These are phyloP conservation scores for Percopsis omiscomaycus DNA, from an alignment of 2,797 vertebrate species.

Conservation along the genomic window DNA sequence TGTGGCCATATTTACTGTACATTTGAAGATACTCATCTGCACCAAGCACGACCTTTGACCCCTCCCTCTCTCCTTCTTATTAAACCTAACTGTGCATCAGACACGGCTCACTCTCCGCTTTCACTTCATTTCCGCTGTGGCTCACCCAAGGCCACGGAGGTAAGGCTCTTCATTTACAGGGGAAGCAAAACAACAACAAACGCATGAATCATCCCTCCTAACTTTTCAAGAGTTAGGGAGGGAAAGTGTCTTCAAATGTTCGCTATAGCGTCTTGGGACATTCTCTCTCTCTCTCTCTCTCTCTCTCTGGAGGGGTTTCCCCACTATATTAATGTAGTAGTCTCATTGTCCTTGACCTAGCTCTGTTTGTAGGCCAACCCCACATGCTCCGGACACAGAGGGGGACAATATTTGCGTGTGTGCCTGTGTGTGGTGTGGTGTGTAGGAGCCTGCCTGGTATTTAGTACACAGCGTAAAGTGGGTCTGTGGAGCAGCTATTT, in stretches of 20 bases:
- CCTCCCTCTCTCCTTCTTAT: not conserved
- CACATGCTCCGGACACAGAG: conserved; percentile 26
- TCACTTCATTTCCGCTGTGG: conserved; percentile 10
- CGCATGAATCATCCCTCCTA: conserved; percentile 8
- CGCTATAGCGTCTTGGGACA: too few relatives aligned
- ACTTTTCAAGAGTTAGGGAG: not conserved
- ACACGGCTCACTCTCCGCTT: not conserved
- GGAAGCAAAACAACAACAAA: not conserved
- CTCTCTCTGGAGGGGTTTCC: conserved; percentile 29
- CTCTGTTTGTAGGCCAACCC: conserved; percentile 8
- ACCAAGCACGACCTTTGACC: not conserved
- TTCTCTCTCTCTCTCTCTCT: conserved; percentile 1
- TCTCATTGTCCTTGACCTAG: conserved; percentile 39
- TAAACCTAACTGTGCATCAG: not conserved
- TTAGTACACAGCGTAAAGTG: conserved; percentile 35
- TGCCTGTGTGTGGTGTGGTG: conserved; percentile 1
- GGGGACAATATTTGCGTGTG: conserved; percentile 25
- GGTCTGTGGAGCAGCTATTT: conserved; percentile 61
- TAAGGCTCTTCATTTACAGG: not conserved
- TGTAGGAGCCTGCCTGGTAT: conserved; percentile 11
- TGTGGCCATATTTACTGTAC: conserved; percentile 1
- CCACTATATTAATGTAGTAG: conserved; percentile 39
- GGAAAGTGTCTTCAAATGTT: too few relatives aligned
- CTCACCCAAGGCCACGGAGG: conserved; percentile 6
- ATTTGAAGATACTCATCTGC: conserved; percentile 24